These are phyloP conservation scores for Anas bernieri DNA, from an alignment of 2,797 vertebrate species.

Conservation along the genomic window DNA sequence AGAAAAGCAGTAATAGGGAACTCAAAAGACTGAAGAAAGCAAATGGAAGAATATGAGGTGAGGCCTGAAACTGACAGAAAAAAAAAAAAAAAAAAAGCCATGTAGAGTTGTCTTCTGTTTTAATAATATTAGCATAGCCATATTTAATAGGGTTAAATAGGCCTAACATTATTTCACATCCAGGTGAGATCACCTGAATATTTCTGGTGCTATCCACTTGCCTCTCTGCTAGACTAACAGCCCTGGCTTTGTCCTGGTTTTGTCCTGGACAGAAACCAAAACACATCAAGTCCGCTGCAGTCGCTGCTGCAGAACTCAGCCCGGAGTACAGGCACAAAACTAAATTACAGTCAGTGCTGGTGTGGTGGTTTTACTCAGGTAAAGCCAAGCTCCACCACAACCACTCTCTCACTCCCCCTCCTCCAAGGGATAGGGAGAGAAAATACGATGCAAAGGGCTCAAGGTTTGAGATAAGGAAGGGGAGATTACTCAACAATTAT, in stretches of 20 bases:
- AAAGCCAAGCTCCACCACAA: no score
- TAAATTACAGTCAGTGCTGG: background rate
- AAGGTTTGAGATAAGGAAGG: no score
- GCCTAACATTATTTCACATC: background rate
- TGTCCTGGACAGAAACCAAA: background rate
- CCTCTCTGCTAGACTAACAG: background rate
- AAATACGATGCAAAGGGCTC: no score
- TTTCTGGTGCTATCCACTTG: background rate
- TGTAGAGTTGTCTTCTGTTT: background rate
- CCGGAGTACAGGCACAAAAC: background rate
- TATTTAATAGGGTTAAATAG: background rate
- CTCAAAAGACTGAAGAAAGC: background rate
- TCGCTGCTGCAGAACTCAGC: background rate
- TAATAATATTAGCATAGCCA: background rate
- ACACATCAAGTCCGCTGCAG: background rate
- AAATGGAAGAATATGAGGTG: background rate
- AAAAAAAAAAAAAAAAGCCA: background rate
- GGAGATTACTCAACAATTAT: no score
- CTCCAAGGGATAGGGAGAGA: no score
- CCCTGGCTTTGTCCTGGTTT: background rate
- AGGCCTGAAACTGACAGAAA: background rate
- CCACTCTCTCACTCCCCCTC: no score
- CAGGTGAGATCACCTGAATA: background rate
- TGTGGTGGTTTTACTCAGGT: no score
- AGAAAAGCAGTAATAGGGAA: background rate